Base-by-base conservation (phyloP, 2,113 vertebrate genomes). In the Ophthalmolycus amberensis region DNA sequence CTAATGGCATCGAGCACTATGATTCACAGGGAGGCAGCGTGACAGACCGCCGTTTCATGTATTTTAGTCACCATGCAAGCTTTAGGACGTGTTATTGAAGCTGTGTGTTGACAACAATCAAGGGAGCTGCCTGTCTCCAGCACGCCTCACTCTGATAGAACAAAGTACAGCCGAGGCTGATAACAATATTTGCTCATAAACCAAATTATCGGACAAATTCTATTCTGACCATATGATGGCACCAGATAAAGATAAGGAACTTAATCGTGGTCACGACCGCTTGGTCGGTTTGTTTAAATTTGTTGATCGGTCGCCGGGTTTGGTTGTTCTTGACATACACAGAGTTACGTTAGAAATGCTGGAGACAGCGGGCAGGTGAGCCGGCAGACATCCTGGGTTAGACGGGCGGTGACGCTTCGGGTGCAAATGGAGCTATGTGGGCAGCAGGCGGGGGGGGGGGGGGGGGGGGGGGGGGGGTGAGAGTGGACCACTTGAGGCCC, bases 21-120 rank as follows among this genome's bases (percentile, higher is more conserved):
- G 65, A 70, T 37, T 37, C 32, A 73, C 70, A 48, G 58, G 42
- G 72, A 82, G 79, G 75, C 68, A 85, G 73, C 71, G 72, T 83
- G 50, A 75, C 75, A 63, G 72, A 82, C 42, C 84, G 91, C 80
- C 34, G 63, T 82, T 74, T 62, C 37, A 67, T 56, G 32, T 50
- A n/a, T 76, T 83, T 91, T 84, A 86, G 79, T 87, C 68, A 84
- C 77, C 91, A 92, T 94, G 94, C 94, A 91, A 85, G 83, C 73
- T 70, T 44, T 46, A 70, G 84, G 85, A 73, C 1, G 58, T 67
- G 92, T 94, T 92, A 94, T 58, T 88, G 73, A 86, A 48, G 78
- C 59, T 58, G 68, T 77, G 83, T 40, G 80, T 52, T 25, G 62
- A 79, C 77, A 71, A 84, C 54, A 68, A 54, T 66, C 75, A 42